Evolutionary conservation across 2,888 invertebrate genomes (phyloP).

Genomic region (Sclerodermus sp.): DNA sequence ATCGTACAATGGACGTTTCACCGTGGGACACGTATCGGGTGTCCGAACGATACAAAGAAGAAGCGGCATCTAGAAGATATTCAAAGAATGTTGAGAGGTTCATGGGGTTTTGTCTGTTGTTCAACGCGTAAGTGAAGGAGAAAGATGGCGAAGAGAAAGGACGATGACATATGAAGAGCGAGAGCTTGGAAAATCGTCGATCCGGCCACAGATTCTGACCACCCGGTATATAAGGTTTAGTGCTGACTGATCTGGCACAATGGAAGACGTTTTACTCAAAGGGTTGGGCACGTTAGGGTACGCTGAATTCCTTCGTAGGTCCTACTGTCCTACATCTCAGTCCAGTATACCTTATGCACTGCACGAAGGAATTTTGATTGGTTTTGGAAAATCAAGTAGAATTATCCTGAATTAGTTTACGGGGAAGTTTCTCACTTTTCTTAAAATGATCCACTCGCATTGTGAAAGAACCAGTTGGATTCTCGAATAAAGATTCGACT

Average conservation of each 20-base stretch:
- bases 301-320: slow-evolving; percentile 46
- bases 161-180: not conserved
- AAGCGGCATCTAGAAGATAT: slow-evolving; percentile 13
- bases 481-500: too few relatives aligned
- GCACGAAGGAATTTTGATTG: too few relatives aligned
- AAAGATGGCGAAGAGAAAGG: too few relatives aligned
- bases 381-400: too few relatives aligned
- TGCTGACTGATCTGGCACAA: too few relatives aligned
- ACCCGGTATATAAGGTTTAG: slow-evolving; percentile 16
- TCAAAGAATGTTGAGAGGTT: slow-evolving; percentile 22
- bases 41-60: not conserved
- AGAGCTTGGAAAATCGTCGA: slow-evolving; percentile 2
- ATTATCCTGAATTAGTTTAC: too few relatives aligned
- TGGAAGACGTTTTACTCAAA: slow-evolving; percentile 8
- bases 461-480: too few relatives aligned
- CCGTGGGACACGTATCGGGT: slow-evolving; percentile 17
- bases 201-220: slow-evolving; percentile 8
- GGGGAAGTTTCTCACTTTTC: too few relatives aligned
- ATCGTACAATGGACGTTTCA: slow-evolving; percentile 6
- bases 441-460: too few relatives aligned
- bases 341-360: too few relatives aligned
- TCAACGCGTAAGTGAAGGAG: too few relatives aligned
- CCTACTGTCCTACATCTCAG: slow-evolving; percentile 38
- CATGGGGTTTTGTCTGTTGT: slow-evolving; percentile 19
- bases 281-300: slow-evolving; percentile 35